phyloP scores from a whole-genome alignment of 2,888 invertebrate species.

The Cerceris ruficornis region DNA sequence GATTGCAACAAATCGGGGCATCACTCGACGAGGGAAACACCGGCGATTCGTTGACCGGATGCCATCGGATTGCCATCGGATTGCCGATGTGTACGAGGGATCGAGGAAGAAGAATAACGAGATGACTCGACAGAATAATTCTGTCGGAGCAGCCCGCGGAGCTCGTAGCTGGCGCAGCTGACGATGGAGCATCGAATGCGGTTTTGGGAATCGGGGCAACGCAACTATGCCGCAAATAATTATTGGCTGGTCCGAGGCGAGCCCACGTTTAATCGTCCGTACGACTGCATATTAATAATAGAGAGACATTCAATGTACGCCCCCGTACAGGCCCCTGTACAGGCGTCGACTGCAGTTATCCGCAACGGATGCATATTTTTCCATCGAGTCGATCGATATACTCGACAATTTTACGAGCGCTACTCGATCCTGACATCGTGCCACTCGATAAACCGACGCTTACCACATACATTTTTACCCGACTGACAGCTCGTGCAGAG shows the following conservation, averaged over 20 bases:
- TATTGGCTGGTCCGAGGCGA: slow-evolving; percentile 52
- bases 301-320: slow-evolving; percentile 46
- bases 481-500: neutral
- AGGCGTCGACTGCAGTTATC: slow-evolving; percentile 50
- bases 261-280: slow-evolving; percentile 67
- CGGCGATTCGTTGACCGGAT: slow-evolving; percentile 12
- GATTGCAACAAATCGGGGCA: slow-evolving; percentile 18
- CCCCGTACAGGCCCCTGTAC: slow-evolving; percentile 12
- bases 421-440: slow-evolving; percentile 38
- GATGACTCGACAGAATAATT: slow-evolving; percentile 50
- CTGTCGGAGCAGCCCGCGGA: slow-evolving; percentile 21
- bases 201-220: slow-evolving; percentile 61
- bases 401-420: slow-evolving; percentile 48
- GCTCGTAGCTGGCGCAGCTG: slow-evolving; percentile 25
- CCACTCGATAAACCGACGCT: slow-evolving; percentile 24
- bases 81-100: slow-evolving; percentile 10
- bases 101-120: slow-evolving; percentile 40
- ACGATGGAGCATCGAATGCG: slow-evolving; percentile 54
- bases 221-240: slow-evolving; percentile 68
- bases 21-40: neutral
- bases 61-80: neutral
- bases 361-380: slow-evolving; percentile 61
- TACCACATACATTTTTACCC: slow-evolving; percentile 1
- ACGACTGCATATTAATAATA: slow-evolving; percentile 67
- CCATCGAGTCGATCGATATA: slow-evolving; percentile 44